Evolutionary conservation across 1,140 invertebrate species (phyloP), one percentile per base, ranked within the genome.

Genomic region (Oppia nitens): DNA sequence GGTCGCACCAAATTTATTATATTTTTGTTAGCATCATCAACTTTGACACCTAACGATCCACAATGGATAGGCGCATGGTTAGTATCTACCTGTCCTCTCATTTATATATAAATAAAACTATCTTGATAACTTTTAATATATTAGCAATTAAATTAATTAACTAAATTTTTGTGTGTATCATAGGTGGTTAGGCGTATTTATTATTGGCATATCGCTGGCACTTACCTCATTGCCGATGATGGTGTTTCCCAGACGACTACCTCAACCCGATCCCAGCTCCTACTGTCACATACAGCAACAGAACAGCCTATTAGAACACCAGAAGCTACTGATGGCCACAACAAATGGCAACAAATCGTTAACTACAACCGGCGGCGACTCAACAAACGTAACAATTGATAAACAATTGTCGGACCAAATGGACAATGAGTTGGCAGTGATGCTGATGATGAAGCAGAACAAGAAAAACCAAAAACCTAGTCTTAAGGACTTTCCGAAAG

Each of bases 1-100:
- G n/a, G n/a, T n/a, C n/a, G n/a, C n/a, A n/a, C n/a, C n/a, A n/a
- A n/a, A n/a, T n/a, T n/a, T n/a, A n/a, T n/a, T n/a, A n/a, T n/a
- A n/a, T n/a, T n/a, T n/a, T n/a, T n/a, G n/a, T n/a, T 50, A 25
- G 24, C 6, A 17, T 24, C 26, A 1, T 48, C 51, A 14, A 27
- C 23, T 58, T 54, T 64, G 25, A 80, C 81, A 58, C 81, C 85
- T 32, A 81, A 76, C n/a, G 84, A 92, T 75, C 85, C 86, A 1
- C 77, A 83, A 70, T 93, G 87, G 87, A 82, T 92, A 24, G 86
- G 87, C 23, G 87, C 87, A 47, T 92, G 87, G 56, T 40, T 49
- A 29, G 2, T 9, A 51, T 51, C 21, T 9, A 24, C 6, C n/a
- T n/a, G 14, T 4, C 4, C 49, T 14, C n/a, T 47, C n/a, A 14